Base-by-base conservation (phyloP, 2,797 vertebrate species). In the Mus caroli region DNA sequence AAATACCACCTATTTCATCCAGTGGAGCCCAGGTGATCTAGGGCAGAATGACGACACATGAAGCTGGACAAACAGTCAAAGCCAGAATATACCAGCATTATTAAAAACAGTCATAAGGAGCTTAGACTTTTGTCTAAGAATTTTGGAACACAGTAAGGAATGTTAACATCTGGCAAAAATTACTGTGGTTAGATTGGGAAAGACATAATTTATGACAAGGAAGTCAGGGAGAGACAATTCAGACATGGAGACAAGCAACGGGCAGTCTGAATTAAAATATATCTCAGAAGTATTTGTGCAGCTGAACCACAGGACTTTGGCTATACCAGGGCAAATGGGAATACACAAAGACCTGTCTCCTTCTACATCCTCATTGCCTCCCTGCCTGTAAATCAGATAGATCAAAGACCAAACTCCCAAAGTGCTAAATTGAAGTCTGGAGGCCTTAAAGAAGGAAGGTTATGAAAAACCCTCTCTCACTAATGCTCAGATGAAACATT, bases 141-240 rank as follows among this genome's bases (percentile, higher is more conserved):
- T 54, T 89, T 83, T 46, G 20, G 50, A 95, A 91, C 9, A 52
- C 56, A 95, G 13, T 91, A 50, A 90, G 76, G 46, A 96, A 90
- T 89, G 73, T 80, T 64, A 89, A 24, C 56, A 94, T 78, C 82
- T 93, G 56, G 82, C 54, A 94, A 93, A 89, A 19, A 80, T 94
- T 50, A 60, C 11, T 85, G 43, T 90, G 88, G n/a, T 78, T 79
- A 85, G 31, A 73, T 75, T 90, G 22, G 76, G 60, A 92, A n/a
- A 58, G 43, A 95, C 26, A 71, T 76, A 28, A 95, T 17, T 91
- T 92, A 85, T 93, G 40, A 43, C 46, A 78, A 95, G 46, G 10
- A 89, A 64, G 11, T 11, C 67, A 79, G 43, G 34, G 43, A 87
- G 26, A 64, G 19, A 28, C 19, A 62, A 40, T 31, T 93, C 14